Base-by-base conservation (phyloP, 2,797 vertebrate species). In the Acestrorhynchus altus region DNA sequence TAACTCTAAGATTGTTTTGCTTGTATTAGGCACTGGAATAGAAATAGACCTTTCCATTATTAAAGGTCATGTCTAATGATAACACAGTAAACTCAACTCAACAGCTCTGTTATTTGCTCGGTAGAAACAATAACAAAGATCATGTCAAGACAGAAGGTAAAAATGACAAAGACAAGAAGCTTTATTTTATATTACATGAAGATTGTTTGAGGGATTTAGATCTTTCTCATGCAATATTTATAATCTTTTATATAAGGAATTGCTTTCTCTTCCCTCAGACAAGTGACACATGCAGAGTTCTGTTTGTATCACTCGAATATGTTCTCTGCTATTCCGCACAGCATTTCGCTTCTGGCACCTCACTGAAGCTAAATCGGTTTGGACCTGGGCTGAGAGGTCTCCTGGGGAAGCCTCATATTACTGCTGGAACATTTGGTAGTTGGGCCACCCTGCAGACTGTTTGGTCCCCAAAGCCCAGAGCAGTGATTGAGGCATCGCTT, bases 1-100 rank as follows among this genome's bases (percentile, higher is more conserved):
- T 20, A 69, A 74, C 24, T 57, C 47, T 70, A 9, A 70, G 24
- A 61, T 78, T 44, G 40, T 60, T 40, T 52, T 47, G 40, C 13
- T 8, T 24, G 9, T 57, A 57, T 57, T 28, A 57, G 26, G 52
- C 52, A 12, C 24, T n/a, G 10, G 42, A 60, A 28, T 46, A 24
- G 59, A 72, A 39, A 54, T 20, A 6, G 40, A 57, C 44, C 8
- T 15, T 6, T 66, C 57, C 18, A 66, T 66, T 72, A 78, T 56
- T 72, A 31, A 77, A 69, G 56, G 12, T 64, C 39, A 63, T 13
- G 3, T 40, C 39, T 42, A n/a, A 64, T 22, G 4, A 64, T 44
- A 11, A 44, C 11, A 10, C 39, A 44, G 61, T 22, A 42, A 42
- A 12, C 11, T 42, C 35, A 40, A 12, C 35, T 40, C 35, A 63